Base-by-base conservation (phyloP, 2,888 invertebrate genomes). In the Arenicola marina region DNA sequence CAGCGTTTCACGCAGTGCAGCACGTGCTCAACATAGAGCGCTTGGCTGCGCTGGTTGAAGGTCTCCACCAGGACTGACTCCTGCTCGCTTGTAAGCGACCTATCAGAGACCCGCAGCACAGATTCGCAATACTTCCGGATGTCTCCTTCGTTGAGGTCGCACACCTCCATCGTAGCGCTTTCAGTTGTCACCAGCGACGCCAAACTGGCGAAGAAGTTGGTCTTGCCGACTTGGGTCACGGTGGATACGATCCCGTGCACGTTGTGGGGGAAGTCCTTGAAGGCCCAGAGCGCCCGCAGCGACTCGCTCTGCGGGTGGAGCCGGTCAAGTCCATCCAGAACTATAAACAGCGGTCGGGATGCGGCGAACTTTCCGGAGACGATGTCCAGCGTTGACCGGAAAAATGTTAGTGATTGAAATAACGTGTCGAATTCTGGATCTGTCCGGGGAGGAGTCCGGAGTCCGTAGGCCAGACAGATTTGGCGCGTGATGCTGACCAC, bases 161-260 rank as follows among this genome's bases (percentile, higher is more conserved):
- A 26, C 11, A 68, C 38, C 28, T 63, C 46, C 2, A 29, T 33
- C n/a, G 43, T 55, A 1, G 44, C 29, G 11, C 28, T 51, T 1
- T 34, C 51, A 24, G 54, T 58, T n/a, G 66, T 58, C 18, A 68
- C 48, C 32, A 63, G 38, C 1, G 53, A 57, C 7, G 44, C 34
- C 4, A 68, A 38, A 3, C 59, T 64, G 18, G 53, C 43, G 11
- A 67, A 24, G 18, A 68, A 56, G 51, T 67, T 60, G 15, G 57
- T 55, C 2, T 59, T 24, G 1, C 63, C 65, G 24, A 54, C 4
- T 32, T 61, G 15, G 2, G 64, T 48, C 31, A 51, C 38, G 18
- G 62, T 61, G 4, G 70, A 67, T 33, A 70, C n/a, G n/a, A 70
- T 32, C 11, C 70, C 34, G 43, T 67, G 67, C 4, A 70, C 60